Evolutionary conservation across 2,888 invertebrate genomes (phyloP).

Genomic region (Dromius quadrimaculatus): DNA sequence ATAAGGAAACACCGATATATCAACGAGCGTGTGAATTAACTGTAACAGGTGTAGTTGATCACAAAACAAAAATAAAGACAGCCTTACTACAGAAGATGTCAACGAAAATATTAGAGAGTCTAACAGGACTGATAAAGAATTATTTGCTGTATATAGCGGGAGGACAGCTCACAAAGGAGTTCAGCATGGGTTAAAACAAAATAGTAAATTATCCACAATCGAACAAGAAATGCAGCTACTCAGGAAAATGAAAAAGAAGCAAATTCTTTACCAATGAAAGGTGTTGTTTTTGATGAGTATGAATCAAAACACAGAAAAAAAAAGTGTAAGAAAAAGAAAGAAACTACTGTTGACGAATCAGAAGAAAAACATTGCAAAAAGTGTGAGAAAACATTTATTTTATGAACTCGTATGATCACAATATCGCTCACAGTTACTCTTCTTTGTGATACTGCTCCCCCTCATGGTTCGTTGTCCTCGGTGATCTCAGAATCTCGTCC

Average conservation of each 20-base stretch:
- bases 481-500: no score
- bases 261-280: conserved; percentile 51
- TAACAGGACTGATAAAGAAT: conserved; percentile 79
- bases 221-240: conserved; percentile 81
- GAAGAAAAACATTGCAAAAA: conserved; percentile 51
- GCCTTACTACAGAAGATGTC: conserved; percentile 52
- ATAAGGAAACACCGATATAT: no score
- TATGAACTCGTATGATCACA: no score
- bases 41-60: conserved; percentile 62
- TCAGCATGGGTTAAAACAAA: conserved; percentile 81
- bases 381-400: conserved; percentile 60
- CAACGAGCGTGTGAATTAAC: conserved; percentile 66
- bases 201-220: conserved; percentile 84
- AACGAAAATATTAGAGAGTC: conserved; percentile 55
- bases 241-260: conserved; percentile 66
- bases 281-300: conserved; percentile 59
- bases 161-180: conserved; percentile 89
- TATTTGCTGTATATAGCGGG: conserved; percentile 84
- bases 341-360: conserved; percentile 49
- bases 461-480: no score
- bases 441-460: no score
- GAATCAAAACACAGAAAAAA: conserved; percentile 62
- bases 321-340: conserved; percentile 54
- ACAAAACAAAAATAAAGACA: conserved; percentile 56
- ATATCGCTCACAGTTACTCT: no score